Evolutionary conservation across 2,113 vertebrate genomes (phyloP).

Genomic region (Lipophrys pholis): DNA sequence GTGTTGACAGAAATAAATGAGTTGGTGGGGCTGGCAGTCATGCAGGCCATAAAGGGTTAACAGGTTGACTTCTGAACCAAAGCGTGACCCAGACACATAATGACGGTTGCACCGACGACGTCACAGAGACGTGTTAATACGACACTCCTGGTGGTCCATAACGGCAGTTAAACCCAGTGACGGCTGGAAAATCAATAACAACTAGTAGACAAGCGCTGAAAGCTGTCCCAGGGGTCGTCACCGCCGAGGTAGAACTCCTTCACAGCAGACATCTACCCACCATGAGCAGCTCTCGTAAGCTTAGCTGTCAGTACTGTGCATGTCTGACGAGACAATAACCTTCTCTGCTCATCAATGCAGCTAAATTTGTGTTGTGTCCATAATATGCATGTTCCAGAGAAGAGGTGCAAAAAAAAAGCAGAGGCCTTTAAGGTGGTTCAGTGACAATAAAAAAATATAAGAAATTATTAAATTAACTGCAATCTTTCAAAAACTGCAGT

Average conservation of each 20-base stretch:
- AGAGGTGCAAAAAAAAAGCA: too few relatives aligned
- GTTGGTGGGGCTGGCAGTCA: slow-evolving; percentile 10
- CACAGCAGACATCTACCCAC: slow-evolving; percentile 4
- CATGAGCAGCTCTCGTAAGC: background rate
- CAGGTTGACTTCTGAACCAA: slow-evolving; percentile 69
- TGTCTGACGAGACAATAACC: slow-evolving; percentile 1
- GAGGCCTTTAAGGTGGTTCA: too few relatives aligned
- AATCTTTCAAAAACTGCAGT: too few relatives aligned
- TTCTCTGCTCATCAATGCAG: background rate
- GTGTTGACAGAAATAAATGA: slow-evolving; percentile 52
- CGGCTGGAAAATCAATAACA: slow-evolving; percentile 57
- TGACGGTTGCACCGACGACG: slow-evolving; percentile 54
- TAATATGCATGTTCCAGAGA: too few relatives aligned
- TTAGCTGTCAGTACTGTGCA: background rate
- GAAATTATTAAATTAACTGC: too few relatives aligned
- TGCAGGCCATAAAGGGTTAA: slow-evolving; percentile 49
- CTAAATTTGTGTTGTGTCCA: too few relatives aligned
- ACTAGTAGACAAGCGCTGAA: slow-evolving; percentile 26
- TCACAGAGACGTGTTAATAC: slow-evolving; percentile 37
- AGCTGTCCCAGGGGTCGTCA: slow-evolving; percentile 27
- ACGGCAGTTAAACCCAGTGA: slow-evolving; percentile 27
- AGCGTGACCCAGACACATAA: slow-evolving; percentile 6
- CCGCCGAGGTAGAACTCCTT: slow-evolving; percentile 20
- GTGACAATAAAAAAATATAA: too few relatives aligned
- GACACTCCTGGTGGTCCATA: slow-evolving; percentile 29